Evolutionary conservation across 2,888 invertebrate genomes (phyloP).

Genomic region (Dryococelus australis): DNA sequence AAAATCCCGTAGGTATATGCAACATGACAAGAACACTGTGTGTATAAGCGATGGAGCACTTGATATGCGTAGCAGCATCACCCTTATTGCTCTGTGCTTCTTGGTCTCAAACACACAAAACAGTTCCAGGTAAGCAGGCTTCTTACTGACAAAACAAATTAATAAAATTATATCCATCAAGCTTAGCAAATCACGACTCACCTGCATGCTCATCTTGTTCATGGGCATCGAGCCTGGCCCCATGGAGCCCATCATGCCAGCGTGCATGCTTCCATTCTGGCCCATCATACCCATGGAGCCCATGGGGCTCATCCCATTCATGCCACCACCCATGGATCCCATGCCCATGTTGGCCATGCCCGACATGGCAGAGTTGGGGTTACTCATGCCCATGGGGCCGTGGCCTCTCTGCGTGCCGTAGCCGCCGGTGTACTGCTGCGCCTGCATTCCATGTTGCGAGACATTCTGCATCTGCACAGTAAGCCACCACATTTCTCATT

Average conservation of each 20-base stretch:
- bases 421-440: constrained; percentile 68
- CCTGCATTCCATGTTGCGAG: constrained; percentile 69
- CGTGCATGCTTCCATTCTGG: constrained; percentile 49
- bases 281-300: constrained; percentile 68
- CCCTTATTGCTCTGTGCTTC: too few relatives aligned
- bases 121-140: too few relatives aligned
- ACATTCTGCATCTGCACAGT: constrained; percentile 64
- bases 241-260: constrained; percentile 51
- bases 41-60: too few relatives aligned
- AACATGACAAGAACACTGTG: too few relatives aligned
- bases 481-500: too few relatives aligned
- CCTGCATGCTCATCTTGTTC: constrained; percentile 51
- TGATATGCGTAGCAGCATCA: too few relatives aligned
- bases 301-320: constrained; percentile 72
- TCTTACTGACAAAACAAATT: too few relatives aligned
- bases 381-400: constrained; percentile 63
- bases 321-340: constrained; percentile 55
- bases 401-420: constrained; percentile 68
- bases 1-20: too few relatives aligned
- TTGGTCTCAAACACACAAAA: too few relatives aligned
- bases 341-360: constrained; percentile 61
- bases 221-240: constrained; percentile 47
- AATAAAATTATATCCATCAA: too few relatives aligned
- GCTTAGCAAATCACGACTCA: constrained; percentile 58
- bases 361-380: constrained; percentile 56